Evolutionary conservation across 2,113 vertebrate genomes (phyloP), one percentile per base, ranked within the genome.

Genomic region (Nothoprocta pentlandii): DNA sequence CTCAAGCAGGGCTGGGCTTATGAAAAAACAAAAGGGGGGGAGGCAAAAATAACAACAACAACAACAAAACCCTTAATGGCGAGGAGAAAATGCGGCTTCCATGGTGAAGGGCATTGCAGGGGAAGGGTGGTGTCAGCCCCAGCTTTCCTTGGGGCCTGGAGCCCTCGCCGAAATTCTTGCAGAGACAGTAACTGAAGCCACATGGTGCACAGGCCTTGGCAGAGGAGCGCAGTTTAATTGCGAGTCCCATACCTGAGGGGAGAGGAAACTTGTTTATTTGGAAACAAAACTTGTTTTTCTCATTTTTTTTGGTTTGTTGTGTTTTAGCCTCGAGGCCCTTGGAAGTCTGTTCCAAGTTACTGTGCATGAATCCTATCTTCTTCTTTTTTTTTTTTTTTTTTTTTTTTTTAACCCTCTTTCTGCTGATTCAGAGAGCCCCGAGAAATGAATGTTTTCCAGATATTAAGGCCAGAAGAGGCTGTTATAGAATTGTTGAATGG

Each of bases 231-330:
- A 49, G 17, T 71, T 90, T 69, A 42, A 76, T 89, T 79, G 80
- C 0, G 17, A 91, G 69, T 61, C 81, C 76, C 85, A 67, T 95
- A 95, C 95, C 96, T 96, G 95, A 95, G 91, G 97, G 96, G 89
- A 96, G 94, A 95, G 89, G 89, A 81, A 93, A 94, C 91, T 89
- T 96, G 97, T 96, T 97, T 96, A 95, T 97, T 97, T 96, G 95
- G 97, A 96, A 97, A 92, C 87, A 95, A 95, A 96, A 95, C 90
- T 89, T 94, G 96, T 90, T 96, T 96, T 95, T 94, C 85, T 83
- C 87, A 11, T 61, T 79, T 61, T 77, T 77, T 89, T 87, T 90
- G 51, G 73, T 73, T 87, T 84, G 75, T 86, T 89, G 91, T 61
- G 69, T 58, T 93, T 87, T 69, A 77, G 82, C 90, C 95, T 68